Evolutionary conservation across 2,888 invertebrate genomes (phyloP), one percentile per base, ranked within the genome.

Genomic region (Nineta flava): DNA sequence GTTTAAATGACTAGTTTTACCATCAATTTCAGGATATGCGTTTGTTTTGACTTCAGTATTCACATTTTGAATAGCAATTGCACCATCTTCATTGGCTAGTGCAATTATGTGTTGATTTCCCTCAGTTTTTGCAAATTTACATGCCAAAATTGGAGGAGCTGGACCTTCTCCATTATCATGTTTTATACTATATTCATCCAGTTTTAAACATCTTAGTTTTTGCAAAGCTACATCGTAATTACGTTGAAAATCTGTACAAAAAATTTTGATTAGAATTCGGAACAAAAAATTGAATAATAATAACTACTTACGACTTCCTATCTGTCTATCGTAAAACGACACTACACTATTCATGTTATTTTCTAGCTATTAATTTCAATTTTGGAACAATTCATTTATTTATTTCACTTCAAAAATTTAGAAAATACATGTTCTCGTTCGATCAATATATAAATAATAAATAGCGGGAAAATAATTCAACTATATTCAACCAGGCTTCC

Each of bases 31-130:
- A 38, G 38, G 38, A 6, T 38, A n/a, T 13, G 15, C 38, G 38
- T 15, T 38, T 15, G 15, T n/a, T 38, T n/a, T 38, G n/a, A 15
- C 15, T 26, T 26, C 17, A 12, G 15, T 40, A 26, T 34, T 19
- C n/a, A 19, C 26, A 42, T 41, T 48, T 68, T 81, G 77, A 50
- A 77, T 71, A 47, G 77, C 77, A 38, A 86, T 71, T 58, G 73
- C 77, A 17, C 91, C 92, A 69, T 87, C 87, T 69, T 92, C 91
- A 63, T 90, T 88, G 7, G 88, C 88, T 49, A 91, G 72, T 9
- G 86, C 88, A 44, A 91, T 65, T 21, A 87, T 71, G 60, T 88
- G 77, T 59, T 82, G 77, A 56, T 75, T 76, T 50, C 77, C 79
- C 52, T 71, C 59, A 53, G 72, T 60, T 49, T 79, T 79, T 10